Evolutionary conservation across 2,797 vertebrate genomes (phyloP).

Genomic region (Chanos chanos): DNA sequence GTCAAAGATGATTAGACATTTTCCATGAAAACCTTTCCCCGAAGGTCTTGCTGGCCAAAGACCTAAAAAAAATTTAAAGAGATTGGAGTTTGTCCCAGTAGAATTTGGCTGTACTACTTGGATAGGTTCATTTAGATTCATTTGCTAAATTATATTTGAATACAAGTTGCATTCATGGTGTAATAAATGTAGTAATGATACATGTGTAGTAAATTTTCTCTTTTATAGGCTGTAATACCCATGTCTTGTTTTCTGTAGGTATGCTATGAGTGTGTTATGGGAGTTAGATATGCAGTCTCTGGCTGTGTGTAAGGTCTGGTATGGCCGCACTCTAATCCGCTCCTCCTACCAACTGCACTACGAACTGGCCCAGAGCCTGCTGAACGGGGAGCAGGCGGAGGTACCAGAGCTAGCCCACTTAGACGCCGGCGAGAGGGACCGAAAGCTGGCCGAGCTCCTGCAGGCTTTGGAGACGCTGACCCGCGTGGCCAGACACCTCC

Average conservation of each 20-base stretch:
- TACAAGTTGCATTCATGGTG: too few relatives aligned
- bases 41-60: too few relatives aligned
- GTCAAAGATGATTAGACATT: too few relatives aligned
- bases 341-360: conserved; percentile 93
- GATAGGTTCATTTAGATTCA: too few relatives aligned
- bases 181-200: too few relatives aligned
- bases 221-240: background rate
- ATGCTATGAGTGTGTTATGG: conserved; percentile 91
- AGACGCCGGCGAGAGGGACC: conserved; percentile 50
- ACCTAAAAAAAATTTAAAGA: too few relatives aligned
- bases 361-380: conserved; percentile 84
- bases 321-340: conserved; percentile 78
- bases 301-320: conserved; percentile 73
- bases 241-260: conserved; percentile 66
- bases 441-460: conserved; percentile 65
- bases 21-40: too few relatives aligned
- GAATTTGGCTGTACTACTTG: too few relatives aligned
- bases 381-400: conserved; percentile 73
- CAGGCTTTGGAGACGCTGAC: conserved; percentile 80
- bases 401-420: conserved; percentile 76
- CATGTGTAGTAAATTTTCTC: background rate
- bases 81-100: too few relatives aligned
- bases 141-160: too few relatives aligned
- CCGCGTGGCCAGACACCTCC: conserved; percentile 74
- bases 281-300: conserved; percentile 78